Conservation (phyloP, 2,113 vertebrate species). For the Perccottus glenii region DNA sequence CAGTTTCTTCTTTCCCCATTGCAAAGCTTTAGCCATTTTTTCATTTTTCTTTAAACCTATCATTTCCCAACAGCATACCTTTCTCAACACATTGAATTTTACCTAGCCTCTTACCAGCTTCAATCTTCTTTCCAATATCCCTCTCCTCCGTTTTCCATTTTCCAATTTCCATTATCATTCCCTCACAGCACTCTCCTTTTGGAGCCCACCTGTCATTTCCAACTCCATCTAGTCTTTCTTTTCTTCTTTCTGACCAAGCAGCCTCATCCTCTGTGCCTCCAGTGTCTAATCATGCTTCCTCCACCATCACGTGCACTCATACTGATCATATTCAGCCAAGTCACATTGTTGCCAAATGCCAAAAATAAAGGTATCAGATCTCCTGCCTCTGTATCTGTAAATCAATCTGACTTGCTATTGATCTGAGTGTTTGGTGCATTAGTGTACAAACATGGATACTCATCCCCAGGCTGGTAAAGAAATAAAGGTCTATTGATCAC, state of each 20-base stretch:
- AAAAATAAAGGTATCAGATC: conserved; percentile 31
- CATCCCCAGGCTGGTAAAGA: conserved; percentile 39
- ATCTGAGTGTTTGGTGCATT: conserved; percentile 53
- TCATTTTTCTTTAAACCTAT: conserved; percentile 34
- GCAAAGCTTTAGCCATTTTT: conserved; percentile 9
- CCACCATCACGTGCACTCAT: conserved; percentile 12
- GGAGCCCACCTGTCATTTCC: conserved; percentile 30
- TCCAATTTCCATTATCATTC: conserved; percentile 69
- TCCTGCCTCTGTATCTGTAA: conserved; percentile 28
- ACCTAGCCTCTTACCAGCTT: conserved; percentile 42
- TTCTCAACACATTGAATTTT: conserved; percentile 40
- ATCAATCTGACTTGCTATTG: conserved; percentile 51
- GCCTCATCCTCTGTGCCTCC: background rate
- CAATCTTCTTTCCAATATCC: conserved; percentile 71
- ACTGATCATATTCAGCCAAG: background rate
- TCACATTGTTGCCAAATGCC: conserved; percentile 5
- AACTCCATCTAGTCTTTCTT: conserved; percentile 30
- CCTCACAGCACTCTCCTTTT: conserved; percentile 45
- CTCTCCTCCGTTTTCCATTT: conserved; percentile 62
- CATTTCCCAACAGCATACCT: conserved; percentile 26
- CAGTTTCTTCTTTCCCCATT: conserved; percentile 5
- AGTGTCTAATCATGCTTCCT: background rate
- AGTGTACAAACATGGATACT: conserved; percentile 55
- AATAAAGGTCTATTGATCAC: conserved; percentile 66
- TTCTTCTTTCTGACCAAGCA: conserved; percentile 18